Conservation (phyloP, 1,140 invertebrate species). For the Monomorium pharaonis region DNA sequence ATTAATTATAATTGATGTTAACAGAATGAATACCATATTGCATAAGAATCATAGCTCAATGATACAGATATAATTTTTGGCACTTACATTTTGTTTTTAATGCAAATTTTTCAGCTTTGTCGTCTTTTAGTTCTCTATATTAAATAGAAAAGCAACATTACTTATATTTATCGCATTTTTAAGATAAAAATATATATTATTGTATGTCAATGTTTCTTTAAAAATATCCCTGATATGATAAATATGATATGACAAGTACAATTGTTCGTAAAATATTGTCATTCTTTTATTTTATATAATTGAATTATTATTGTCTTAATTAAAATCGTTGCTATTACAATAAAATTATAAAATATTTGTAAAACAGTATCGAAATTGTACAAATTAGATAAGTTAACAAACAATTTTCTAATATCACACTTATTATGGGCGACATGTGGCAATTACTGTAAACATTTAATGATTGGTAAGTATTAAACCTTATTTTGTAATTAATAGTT, state of each 20-base stretch:
- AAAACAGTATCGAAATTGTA: slow-evolving; percentile 47
- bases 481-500: slow-evolving; percentile 40
- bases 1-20: slow-evolving; percentile 49
- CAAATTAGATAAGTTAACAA: slow-evolving; percentile 55
- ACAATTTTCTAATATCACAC: slow-evolving; percentile 21
- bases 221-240: neutral
- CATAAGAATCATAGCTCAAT: slow-evolving; percentile 37
- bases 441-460: slow-evolving; percentile 36
- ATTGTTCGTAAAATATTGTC: slow-evolving; percentile 17
- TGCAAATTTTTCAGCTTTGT: neutral
- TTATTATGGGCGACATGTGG: neutral
- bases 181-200: slow-evolving; percentile 14
- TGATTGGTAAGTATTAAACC: slow-evolving; percentile 32
- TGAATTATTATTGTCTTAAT: neutral
- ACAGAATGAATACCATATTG: slow-evolving; percentile 17
- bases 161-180: slow-evolving; percentile 3
- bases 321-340: neutral
- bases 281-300: neutral
- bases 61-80: neutral
- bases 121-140: neutral
- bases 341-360: slow-evolving; percentile 28
- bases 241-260: neutral
- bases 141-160: neutral
- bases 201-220: neutral
- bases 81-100: neutral